These are phyloP conservation scores for Lasaia peninsularis DNA, from an alignment of 1,140 invertebrate genomes.

Conservation along the genomic window DNA sequence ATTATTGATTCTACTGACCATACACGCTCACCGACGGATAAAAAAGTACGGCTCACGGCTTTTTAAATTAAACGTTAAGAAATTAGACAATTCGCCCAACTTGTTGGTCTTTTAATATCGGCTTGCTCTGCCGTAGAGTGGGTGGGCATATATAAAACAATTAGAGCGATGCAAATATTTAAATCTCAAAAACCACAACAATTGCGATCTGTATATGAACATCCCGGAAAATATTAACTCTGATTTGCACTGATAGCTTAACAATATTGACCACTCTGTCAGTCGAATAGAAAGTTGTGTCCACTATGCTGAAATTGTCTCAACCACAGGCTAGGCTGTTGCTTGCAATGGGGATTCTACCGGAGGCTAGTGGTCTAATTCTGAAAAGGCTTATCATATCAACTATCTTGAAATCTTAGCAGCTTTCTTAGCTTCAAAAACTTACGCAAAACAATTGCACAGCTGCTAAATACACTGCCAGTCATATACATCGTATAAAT, in stretches of 20 bases:
- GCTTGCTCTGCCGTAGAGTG: conserved; percentile 18
- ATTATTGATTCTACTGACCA: not conserved
- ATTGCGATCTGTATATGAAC: conserved; percentile 12
- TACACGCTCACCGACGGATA: not conserved
- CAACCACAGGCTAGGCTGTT: conserved; percentile 10
- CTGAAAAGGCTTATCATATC: not conserved
- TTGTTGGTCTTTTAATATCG: conserved; percentile 9
- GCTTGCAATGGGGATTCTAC: not conserved
- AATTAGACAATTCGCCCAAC: conserved; percentile 13
- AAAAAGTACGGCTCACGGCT: not conserved
- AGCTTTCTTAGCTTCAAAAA: not conserved
- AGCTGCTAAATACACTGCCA: not conserved
- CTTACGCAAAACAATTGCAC: not conserved
- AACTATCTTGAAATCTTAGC: too few species aligned
- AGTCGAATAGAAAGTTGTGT: not conserved
- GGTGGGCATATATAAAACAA: conserved; percentile 18
- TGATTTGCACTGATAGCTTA: conserved; percentile 1
- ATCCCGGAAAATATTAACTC: not conserved
- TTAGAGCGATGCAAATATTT: conserved; percentile 18
- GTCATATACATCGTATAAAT: not conserved
- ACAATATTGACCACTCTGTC: not conserved
- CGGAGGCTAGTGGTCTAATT: not conserved
- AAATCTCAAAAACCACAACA: conserved; percentile 7
- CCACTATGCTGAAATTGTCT: conserved; percentile 6
- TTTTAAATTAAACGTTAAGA: not conserved